These are phyloP conservation scores for Cebus imitator DNA, from an alignment of 2,113 vertebrate species.

Conservation along the genomic window DNA sequence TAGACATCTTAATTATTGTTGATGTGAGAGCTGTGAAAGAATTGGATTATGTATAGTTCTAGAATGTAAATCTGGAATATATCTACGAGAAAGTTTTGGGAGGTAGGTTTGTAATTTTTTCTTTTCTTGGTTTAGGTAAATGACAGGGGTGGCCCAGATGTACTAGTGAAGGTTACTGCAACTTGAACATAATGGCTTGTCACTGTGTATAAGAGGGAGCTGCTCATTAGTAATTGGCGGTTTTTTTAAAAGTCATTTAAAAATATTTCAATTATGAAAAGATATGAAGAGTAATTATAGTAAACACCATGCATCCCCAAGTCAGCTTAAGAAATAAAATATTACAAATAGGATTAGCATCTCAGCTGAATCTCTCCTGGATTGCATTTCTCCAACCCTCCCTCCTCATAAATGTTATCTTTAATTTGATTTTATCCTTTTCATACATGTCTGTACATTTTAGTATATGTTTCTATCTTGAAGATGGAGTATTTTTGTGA, in stretches of 20 bases:
- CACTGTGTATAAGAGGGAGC: neutral
- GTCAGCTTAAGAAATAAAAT: constrained; percentile 10
- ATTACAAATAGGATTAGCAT: neutral
- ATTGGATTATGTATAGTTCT: neutral
- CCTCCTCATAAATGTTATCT: neutral
- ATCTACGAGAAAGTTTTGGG: constrained; percentile 14
- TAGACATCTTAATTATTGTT: constrained; percentile 27
- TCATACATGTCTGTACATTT: neutral
- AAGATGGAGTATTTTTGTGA: neutral
- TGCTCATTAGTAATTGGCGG: neutral
- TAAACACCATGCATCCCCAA: neutral
- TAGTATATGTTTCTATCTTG: neutral
- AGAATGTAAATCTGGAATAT: neutral
- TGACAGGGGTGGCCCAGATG: neutral
- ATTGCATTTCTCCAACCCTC: neutral
- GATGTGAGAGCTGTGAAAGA: constrained; percentile 32
- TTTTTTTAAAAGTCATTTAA: neutral
- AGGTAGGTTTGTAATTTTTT: constrained; percentile 21
- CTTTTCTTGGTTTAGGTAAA: neutral
- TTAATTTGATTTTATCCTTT: constrained; percentile 43
- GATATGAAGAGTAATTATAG: neutral
- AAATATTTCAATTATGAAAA: constrained; percentile 6
- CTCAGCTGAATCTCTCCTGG: neutral
- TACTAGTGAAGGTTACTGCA: neutral
- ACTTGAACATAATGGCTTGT: neutral